Conservation (phyloP, 2,888 invertebrate genomes). For the Orgyia antiqua region DNA sequence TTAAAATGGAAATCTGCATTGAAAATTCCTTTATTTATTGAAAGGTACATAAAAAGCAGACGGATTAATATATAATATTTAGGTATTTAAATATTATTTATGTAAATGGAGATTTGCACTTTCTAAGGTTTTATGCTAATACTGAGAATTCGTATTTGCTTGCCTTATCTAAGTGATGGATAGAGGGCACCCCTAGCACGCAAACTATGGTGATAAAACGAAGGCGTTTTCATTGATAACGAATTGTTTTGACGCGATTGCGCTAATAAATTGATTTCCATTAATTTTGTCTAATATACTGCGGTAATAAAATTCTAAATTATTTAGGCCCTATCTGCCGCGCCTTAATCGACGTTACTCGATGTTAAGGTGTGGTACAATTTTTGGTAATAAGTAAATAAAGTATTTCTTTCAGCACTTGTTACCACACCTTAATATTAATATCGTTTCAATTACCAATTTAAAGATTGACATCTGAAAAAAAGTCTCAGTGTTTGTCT, state of each 20-base stretch:
- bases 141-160: slow-evolving; percentile 44
- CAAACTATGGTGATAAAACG: slow-evolving; percentile 28
- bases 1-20: too few relatives aligned
- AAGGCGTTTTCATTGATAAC: slow-evolving; percentile 25
- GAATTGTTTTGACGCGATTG: slow-evolving; percentile 22
- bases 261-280: slow-evolving; percentile 21
- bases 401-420: too few relatives aligned
- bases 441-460: too few relatives aligned
- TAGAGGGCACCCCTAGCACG: slow-evolving; percentile 48
- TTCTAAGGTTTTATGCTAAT: slow-evolving; percentile 57
- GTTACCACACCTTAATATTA: too few relatives aligned
- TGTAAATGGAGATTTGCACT: too few relatives aligned
- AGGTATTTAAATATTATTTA: too few relatives aligned
- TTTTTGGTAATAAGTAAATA: too few relatives aligned
- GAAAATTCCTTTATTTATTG: too few relatives aligned
- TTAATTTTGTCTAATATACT: slow-evolving; percentile 21
- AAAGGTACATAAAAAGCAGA: too few relatives aligned
- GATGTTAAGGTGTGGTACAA: background rate
- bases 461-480: too few relatives aligned
- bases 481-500: too few relatives aligned
- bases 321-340: background rate
- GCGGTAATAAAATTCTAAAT: slow-evolving; percentile 14
- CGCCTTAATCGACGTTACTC: background rate
- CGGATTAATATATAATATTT: too few relatives aligned
- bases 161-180: slow-evolving; percentile 64